These are phyloP conservation scores for Spea bombifrons DNA, from an alignment of 2,113 vertebrate species.

Conservation along the genomic window DNA sequence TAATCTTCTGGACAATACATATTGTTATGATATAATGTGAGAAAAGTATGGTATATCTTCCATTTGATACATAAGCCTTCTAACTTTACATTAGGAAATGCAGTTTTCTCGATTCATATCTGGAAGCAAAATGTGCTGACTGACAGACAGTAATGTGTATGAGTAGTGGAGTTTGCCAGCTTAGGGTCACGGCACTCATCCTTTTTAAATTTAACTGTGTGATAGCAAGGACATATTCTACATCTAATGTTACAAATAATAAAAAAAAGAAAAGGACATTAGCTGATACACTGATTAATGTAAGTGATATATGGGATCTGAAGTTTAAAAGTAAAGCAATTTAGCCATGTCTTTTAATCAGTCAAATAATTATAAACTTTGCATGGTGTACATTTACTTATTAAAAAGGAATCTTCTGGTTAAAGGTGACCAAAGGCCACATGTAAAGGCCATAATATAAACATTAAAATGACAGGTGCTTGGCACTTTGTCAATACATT, in stretches of 20 bases:
- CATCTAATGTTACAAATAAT: slow-evolving; percentile 37
- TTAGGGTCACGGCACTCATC: slow-evolving; percentile 35
- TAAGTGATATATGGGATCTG: slow-evolving; percentile 41
- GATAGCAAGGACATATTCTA: slow-evolving; percentile 27
- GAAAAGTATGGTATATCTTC: no score
- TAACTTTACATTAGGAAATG: neutral
- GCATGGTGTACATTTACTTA: slow-evolving; percentile 31
- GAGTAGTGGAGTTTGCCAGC: slow-evolving; percentile 33
- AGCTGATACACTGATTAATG: slow-evolving; percentile 41
- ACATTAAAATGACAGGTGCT: slow-evolving; percentile 1
- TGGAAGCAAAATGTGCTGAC: slow-evolving; percentile 35
- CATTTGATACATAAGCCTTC: no score
- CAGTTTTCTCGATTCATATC: slow-evolving; percentile 24
- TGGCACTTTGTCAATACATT: slow-evolving; percentile 11
- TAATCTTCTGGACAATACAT: no score
- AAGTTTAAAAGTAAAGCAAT: slow-evolving; percentile 30
- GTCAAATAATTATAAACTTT: slow-evolving; percentile 40
- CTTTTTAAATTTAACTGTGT: slow-evolving; percentile 21
- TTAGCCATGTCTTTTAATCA: slow-evolving; percentile 36
- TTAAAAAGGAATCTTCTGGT: slow-evolving; percentile 37
- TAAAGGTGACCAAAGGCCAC: slow-evolving; percentile 23
- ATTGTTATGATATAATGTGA: no score
- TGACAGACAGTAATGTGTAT: slow-evolving; percentile 17
- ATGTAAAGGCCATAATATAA: slow-evolving; percentile 13
- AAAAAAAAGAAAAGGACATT: slow-evolving; percentile 35